Base-by-base conservation (phyloP, 2,888 invertebrate genomes). In the Cistogaster globosa region DNA sequence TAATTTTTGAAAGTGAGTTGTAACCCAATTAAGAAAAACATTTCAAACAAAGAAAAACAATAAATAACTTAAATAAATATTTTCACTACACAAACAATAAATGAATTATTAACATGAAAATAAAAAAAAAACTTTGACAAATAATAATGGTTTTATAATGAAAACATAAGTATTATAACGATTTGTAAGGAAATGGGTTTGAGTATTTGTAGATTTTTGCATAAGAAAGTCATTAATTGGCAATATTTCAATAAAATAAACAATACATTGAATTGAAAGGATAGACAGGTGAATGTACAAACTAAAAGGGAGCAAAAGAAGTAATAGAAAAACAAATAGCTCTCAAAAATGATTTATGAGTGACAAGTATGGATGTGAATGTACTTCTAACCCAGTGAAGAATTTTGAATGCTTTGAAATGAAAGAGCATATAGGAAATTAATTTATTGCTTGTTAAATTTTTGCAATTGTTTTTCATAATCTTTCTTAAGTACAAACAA, bases 261-360 rank as follows among this genome's bases (percentile, higher is more conserved):
- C 60, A 72, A 77, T 72, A 83, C 67, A 63, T 65, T 55, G 20
- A 45, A 78, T 22, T 48, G 14, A 32, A 78, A 0, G 16, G 53
- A 62, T 42, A 14, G 42, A 63, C 45, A 42, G 36, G 11, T n/a
- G 11, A 7, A 8, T 6, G 32, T 42, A 6, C 22, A 48, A 48
- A 48, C 11, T 14, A 18, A 16, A 65, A 65, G 7, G 36, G 36
- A 16, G 45, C 4, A 45, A n/a, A 51, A 68, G 22, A n/a, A 9
- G 51, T 11, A 67, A 58, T 45, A 60, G 68, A 51, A 68, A 77
- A 51, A 42, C 22, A 68, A 78, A 69, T 62, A 69, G 68, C 74
- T 77, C 72, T 78, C 45, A 60, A 48, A 38, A n/a, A 77, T 83
- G 77, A 83, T 83, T 83, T 83, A 78, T 83, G 71, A 83, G 55